Evolutionary conservation across 1,140 invertebrate species (phyloP).

Genomic region (Meteorus sp.): DNA sequence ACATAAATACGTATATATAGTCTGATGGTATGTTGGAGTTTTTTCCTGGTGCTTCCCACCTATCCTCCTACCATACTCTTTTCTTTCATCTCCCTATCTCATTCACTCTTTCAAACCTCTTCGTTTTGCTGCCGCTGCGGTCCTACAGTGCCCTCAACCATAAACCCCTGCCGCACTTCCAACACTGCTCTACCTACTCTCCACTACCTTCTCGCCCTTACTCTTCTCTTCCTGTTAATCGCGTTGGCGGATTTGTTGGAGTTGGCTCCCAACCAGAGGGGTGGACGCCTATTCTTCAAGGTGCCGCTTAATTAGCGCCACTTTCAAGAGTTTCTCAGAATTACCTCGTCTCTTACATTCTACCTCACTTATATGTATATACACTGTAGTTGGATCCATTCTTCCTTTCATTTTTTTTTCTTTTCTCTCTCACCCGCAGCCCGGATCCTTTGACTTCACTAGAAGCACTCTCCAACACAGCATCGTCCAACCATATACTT

Average conservation of each 20-base stretch:
- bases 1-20: constrained; percentile 25
- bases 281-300: constrained; percentile 30
- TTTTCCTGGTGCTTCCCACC: neutral
- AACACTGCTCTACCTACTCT: too few relatives aligned
- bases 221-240: constrained; percentile 19
- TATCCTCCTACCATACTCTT: neutral
- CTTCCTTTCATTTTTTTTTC: neutral
- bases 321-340: constrained; percentile 34
- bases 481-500: too few relatives aligned
- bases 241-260: constrained; percentile 13
- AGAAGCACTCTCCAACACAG: too few relatives aligned
- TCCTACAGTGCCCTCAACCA: neutral
- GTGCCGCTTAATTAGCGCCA: constrained; percentile 43
- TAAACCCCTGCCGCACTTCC: too few relatives aligned
- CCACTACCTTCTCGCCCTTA: too few relatives aligned
- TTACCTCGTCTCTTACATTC: constrained; percentile 9
- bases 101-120: constrained; percentile 11
- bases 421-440: neutral
- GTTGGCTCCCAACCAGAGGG: neutral
- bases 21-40: too few relatives aligned
- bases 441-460: neutral
- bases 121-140: neutral
- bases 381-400: neutral
- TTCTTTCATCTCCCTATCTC: constrained; percentile 4
- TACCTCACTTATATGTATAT: neutral